Evolutionary conservation across 2,797 vertebrate genomes (phyloP).

Genomic region (Phrynocephalus vlangalii): DNA sequence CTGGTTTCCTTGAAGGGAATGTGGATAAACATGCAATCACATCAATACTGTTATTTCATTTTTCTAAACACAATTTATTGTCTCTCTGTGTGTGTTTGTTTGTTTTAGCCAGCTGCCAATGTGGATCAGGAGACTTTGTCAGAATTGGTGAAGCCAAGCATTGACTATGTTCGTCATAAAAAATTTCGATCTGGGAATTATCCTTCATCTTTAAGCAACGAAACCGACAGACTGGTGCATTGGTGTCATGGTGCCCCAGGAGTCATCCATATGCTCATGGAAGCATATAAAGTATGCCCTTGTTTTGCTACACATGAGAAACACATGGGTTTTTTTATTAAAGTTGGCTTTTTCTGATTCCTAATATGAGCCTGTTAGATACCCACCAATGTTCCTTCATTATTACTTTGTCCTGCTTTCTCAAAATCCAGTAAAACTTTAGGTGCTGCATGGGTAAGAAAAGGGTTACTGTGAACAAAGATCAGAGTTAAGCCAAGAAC

Average conservation of each 20-base stretch:
- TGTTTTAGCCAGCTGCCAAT: constrained; percentile 85
- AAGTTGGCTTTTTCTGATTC: constrained; percentile 6
- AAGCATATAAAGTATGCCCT: constrained; percentile 87
- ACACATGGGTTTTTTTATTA: background rate
- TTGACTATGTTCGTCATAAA: constrained; percentile 96
- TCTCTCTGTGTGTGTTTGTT: background rate
- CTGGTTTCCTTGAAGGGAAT: background rate
- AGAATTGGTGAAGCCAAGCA: constrained; percentile 91
- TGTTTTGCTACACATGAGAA: fast-evolving
- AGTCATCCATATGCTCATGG: constrained; percentile 90
- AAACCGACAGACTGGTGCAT: constrained; percentile 93
- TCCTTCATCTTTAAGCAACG: constrained; percentile 94
- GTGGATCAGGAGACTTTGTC: constrained; percentile 84
- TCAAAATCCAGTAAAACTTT: background rate
- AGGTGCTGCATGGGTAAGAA: background rate
- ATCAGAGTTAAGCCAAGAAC: background rate
- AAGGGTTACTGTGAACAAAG: background rate
- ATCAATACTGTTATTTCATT: background rate
- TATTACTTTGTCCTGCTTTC: background rate
- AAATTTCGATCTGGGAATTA: constrained; percentile 95
- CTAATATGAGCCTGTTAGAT: background rate
- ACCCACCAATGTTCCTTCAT: background rate
- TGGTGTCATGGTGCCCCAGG: constrained; percentile 97
- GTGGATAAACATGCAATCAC: background rate
- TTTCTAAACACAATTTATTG: background rate